A percentile compares a stretch with the other conserved stretches of the same genome.
These are phyloP conservation scores for Tapirus indicus DNA, from an alignment of 2,797 vertebrate species.

Conservation along the genomic window DNA sequence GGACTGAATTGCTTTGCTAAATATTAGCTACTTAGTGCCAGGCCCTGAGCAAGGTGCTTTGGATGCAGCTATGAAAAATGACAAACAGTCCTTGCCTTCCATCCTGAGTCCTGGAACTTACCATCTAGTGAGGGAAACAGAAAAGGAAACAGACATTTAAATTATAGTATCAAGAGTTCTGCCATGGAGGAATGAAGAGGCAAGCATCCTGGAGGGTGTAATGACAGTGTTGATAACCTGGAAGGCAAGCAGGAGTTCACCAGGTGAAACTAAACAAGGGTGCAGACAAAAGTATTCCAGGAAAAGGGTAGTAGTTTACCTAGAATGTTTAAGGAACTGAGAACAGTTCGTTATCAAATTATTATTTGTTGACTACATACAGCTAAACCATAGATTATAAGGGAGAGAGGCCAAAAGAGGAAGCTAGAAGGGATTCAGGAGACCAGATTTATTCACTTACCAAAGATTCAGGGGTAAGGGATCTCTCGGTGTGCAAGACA, in stretches of 20 bases:
- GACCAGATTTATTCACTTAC: not conserved
- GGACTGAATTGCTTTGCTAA: not conserved
- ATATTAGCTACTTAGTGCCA: not conserved
- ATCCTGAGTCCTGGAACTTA: not conserved
- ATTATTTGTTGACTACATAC: not conserved
- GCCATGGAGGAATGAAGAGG: not conserved
- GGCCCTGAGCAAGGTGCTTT: not conserved
- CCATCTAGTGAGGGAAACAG: constrained; percentile 2
- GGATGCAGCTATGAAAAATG: not conserved
- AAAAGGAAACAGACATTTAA: not conserved
- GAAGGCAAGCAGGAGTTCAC: not conserved
- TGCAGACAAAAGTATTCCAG: not conserved
- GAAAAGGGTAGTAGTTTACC: not conserved
- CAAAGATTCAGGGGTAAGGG: not conserved
- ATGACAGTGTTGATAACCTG: not conserved
- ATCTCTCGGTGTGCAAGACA: not conserved
- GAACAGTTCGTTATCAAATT: not conserved
- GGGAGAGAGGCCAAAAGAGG: not conserved
- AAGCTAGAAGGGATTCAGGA: not conserved
- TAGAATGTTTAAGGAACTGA: constrained; percentile 6
- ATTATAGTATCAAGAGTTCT: not conserved
- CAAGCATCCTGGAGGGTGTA: not conserved
- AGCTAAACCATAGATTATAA: not conserved
- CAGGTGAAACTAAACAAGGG: not conserved
- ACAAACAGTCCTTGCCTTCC: not conserved